A percentile compares a stretch with the other conserved stretches of the same genome.
Conservation (phyloP, 2,113 vertebrate genomes). For the Murina feae region DNA sequence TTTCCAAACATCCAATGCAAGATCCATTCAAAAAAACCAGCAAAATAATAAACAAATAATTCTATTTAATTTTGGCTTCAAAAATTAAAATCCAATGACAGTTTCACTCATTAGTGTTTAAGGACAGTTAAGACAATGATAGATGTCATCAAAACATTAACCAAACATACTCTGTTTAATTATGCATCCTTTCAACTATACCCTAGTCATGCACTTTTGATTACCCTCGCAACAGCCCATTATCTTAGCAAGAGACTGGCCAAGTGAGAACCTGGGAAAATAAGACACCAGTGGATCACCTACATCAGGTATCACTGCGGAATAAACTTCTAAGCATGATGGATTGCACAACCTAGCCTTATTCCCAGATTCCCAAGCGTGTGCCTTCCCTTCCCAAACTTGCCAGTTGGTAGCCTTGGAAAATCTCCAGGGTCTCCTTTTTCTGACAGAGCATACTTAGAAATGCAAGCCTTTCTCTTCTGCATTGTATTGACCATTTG, state of each 20-base stretch:
- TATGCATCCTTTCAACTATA: background rate
- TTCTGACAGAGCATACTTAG: background rate
- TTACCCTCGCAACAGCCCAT: background rate
- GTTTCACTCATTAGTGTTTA: background rate
- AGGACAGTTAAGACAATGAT: background rate
- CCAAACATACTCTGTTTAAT: background rate
- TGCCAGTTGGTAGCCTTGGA: background rate
- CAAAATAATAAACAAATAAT: background rate
- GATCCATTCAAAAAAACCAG: background rate
- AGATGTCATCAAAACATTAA: background rate
- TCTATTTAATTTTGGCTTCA: background rate
- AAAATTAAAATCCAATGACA: conserved; percentile 2
- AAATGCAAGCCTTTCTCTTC: background rate
- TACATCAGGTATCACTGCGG: background rate
- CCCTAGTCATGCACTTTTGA: background rate
- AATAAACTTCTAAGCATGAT: background rate
- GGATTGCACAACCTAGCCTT: background rate
- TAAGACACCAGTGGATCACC: background rate
- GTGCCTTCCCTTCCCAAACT: background rate
- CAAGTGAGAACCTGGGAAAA: background rate
- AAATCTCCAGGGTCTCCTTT: background rate
- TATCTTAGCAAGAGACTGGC: background rate
- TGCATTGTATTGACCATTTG: background rate
- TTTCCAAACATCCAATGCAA: background rate
- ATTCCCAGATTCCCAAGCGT: background rate